These are phyloP conservation scores for Capreolus pygargus DNA, from an alignment of 2,113 vertebrate species.

Conservation along the genomic window DNA sequence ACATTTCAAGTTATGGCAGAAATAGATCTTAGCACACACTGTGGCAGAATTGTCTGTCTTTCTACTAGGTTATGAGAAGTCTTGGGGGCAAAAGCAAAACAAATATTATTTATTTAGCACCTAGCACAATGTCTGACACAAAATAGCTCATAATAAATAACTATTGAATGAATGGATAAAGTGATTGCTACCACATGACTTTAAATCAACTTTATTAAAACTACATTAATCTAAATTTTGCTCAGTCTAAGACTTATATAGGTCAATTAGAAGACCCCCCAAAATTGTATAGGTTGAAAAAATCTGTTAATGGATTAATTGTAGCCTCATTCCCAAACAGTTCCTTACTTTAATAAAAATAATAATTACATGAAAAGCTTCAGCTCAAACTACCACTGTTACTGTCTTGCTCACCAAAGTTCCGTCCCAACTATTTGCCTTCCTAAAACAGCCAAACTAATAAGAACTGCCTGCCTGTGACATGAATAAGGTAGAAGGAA, in stretches of 20 bases:
- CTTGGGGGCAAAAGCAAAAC: not conserved
- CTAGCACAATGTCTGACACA: not conserved
- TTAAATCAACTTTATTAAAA: conserved; percentile 40
- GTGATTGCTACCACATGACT: not conserved
- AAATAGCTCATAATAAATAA: not conserved
- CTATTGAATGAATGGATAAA: not conserved
- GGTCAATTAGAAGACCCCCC: not conserved
- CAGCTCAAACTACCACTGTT: not conserved
- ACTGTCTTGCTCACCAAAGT: not conserved
- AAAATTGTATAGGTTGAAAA: not conserved
- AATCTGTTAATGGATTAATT: not conserved
- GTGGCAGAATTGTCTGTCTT: not conserved
- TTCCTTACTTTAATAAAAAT: conserved; percentile 13
- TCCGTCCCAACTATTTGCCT: not conserved
- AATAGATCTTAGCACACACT: not conserved
- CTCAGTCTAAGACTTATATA: not conserved
- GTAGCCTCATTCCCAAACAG: not conserved
- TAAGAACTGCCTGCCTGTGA: not conserved
- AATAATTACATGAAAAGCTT: not conserved
- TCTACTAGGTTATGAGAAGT: not conserved
- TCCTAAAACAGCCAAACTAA: not conserved
- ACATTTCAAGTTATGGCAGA: not conserved
- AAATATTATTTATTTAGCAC: not conserved
- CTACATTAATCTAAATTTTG: not conserved
- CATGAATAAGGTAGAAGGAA: not conserved